Percentiles rank a stretch among this genome's conserved stretches.
Conservation (phyloP, 2,888 invertebrate species). For the Polyploca ridens region DNA sequence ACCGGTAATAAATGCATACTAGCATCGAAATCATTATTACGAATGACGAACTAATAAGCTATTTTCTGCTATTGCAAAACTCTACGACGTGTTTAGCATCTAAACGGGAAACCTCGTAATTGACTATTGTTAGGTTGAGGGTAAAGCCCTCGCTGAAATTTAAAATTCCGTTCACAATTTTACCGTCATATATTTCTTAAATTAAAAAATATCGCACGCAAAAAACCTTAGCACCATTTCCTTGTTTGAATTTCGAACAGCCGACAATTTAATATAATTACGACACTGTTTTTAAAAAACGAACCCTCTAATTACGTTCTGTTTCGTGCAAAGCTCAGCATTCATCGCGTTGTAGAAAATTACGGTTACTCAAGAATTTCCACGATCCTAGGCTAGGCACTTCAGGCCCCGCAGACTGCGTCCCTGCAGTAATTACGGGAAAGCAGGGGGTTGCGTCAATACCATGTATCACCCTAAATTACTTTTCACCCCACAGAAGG, state of each 20-base stretch:
- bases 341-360: not conserved
- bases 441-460: constrained; percentile 36
- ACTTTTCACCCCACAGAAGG: constrained; percentile 61
- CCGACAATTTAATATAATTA: not conserved
- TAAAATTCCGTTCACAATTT: too few relatives aligned
- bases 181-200: too few relatives aligned
- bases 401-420: constrained; percentile 16
- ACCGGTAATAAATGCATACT: not conserved
- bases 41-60: not conserved
- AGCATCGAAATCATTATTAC: too few relatives aligned
- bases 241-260: constrained; percentile 1
- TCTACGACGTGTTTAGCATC: not conserved
- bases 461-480: constrained; percentile 74
- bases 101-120: not conserved
- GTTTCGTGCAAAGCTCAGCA: not conserved
- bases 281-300: not conserved
- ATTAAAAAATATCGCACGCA: not conserved
- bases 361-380: constrained; percentile 21
- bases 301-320: constrained; percentile 2
- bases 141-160: not conserved
- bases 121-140: not conserved
- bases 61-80: not conserved
- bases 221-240: not conserved
- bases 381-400: constrained; percentile 28
- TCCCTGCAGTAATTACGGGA: constrained; percentile 52